Evolutionary conservation across 2,797 vertebrate genomes (phyloP).

Genomic region (Anas acuta): DNA sequence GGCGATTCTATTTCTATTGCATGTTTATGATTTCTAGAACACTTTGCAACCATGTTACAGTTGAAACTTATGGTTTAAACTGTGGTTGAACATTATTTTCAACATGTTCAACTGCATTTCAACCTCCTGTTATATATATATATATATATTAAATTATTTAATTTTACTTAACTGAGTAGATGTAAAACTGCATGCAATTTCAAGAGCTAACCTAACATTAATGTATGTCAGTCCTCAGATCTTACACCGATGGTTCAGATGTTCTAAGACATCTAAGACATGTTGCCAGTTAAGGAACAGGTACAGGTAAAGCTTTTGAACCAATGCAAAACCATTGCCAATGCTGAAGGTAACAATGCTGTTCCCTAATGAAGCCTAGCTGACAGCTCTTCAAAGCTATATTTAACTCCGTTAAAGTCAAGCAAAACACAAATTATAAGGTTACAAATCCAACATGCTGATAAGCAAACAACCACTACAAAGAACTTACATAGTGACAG

Average conservation of each 20-base stretch:
- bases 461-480: background rate
- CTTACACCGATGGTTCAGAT: background rate
- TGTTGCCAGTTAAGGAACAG: fast-evolving
- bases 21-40: background rate
- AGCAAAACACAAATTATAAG: background rate
- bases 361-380: background rate
- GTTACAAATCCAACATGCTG: background rate
- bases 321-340: background rate
- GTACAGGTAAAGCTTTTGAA: background rate
- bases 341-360: background rate
- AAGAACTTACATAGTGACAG: background rate
- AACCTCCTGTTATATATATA: background rate
- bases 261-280: background rate
- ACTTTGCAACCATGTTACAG: background rate
- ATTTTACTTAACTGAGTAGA: background rate
- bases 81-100: background rate
- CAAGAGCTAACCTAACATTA: background rate
- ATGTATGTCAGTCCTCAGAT: background rate
- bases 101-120: background rate
- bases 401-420: background rate
- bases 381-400: background rate
- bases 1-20: background rate
- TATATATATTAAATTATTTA: background rate
- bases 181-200: background rate
- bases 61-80: background rate